phyloP scores from a whole-genome alignment of 2,113 vertebrate species.

The Pagrus major region DNA sequence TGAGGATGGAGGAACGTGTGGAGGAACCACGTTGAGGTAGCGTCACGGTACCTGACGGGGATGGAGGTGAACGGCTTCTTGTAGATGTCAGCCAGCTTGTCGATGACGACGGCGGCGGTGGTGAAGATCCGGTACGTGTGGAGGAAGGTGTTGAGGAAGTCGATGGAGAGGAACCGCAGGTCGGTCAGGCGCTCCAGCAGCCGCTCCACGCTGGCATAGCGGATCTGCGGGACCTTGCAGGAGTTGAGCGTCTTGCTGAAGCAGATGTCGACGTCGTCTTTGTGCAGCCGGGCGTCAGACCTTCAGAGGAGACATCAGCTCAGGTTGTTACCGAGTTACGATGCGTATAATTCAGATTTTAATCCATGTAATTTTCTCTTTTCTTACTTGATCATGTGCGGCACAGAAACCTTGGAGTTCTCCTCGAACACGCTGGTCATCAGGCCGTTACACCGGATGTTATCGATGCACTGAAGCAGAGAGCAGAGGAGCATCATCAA shows the following conservation, averaged over 20 bases:
- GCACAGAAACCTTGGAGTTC: conserved; percentile 97
- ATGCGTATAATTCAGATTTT: too few relatives aligned
- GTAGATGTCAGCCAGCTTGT: conserved; percentile 95
- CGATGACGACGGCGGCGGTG: conserved; percentile 90
- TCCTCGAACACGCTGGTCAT: conserved; percentile 99
- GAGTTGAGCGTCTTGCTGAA: conserved; percentile 99
- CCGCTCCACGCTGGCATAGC: conserved; percentile 94
- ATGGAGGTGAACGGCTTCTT: conserved; percentile 95
- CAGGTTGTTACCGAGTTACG: too few relatives aligned
- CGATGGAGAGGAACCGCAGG: conserved; percentile 96
- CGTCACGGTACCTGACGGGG: conserved; percentile 87
- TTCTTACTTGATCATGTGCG: conserved; percentile 98
- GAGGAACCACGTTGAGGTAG: neutral
- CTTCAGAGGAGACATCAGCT: too few relatives aligned
- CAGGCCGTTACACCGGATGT: conserved; percentile 97
- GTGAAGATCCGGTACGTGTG: conserved; percentile 98
- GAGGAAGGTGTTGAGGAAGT: conserved; percentile 98
- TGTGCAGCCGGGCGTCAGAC: conserved; percentile 93
- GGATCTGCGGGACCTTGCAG: conserved; percentile 98
- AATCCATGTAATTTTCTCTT: too few relatives aligned
- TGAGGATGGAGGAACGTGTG: neutral
- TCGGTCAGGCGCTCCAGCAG: conserved; percentile 94
- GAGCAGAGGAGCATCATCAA: neutral
- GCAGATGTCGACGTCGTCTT: conserved; percentile 94
- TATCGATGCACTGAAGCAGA: conserved; percentile 92